Conservation (phyloP, 2,888 invertebrate species). For the Altica lythri region DNA sequence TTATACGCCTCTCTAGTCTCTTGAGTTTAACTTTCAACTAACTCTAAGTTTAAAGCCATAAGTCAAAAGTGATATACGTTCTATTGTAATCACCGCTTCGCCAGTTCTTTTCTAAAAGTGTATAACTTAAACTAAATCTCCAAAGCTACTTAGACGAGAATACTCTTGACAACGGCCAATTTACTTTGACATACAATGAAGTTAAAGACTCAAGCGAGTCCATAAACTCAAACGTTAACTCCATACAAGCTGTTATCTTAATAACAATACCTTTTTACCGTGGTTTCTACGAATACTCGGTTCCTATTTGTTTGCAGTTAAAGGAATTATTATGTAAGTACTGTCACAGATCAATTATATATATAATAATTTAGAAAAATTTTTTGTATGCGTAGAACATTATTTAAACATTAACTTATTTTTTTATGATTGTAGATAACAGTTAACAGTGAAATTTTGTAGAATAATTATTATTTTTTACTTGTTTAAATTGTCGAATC, state of each 20-base stretch:
- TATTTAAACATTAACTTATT: too few species aligned
- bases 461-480: too few species aligned
- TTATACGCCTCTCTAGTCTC: constrained; percentile 9
- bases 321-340: too few species aligned
- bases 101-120: constrained; percentile 20
- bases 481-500: too few species aligned
- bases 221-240: constrained; percentile 11
- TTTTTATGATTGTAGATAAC: too few species aligned
- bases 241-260: not conserved
- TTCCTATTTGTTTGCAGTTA: too few species aligned
- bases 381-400: too few species aligned
- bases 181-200: constrained; percentile 19
- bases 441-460: too few species aligned
- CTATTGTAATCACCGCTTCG: constrained; percentile 23
- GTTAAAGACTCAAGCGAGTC: not conserved
- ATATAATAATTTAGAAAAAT: too few species aligned
- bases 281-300: too few species aligned
- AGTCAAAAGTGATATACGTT: constrained; percentile 25
- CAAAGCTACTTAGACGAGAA: constrained; percentile 23
- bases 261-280: constrained; percentile 2
- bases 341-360: too few species aligned
- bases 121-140: constrained; percentile 25
- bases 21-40: constrained; percentile 13
- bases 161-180: constrained; percentile 13
- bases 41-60: constrained; percentile 14